Conservation (phyloP, 2,888 invertebrate species). For the Cephus rjabovi region DNA sequence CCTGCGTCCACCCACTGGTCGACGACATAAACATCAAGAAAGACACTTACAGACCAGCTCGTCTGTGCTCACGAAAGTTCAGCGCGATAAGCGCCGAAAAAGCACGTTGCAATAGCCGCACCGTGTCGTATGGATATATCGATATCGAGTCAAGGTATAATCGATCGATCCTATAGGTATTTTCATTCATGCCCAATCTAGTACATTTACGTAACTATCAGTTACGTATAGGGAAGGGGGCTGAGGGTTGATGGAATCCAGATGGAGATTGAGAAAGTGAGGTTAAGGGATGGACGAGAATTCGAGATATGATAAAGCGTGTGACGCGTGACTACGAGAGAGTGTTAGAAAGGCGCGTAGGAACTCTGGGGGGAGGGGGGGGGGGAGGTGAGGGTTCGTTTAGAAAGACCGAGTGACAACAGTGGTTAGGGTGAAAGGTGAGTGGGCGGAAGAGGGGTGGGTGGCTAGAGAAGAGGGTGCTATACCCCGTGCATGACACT, state of each 20-base stretch:
- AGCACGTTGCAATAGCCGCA: neutral
- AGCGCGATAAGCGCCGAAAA: neutral
- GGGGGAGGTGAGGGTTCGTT: neutral
- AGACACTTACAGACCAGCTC: conserved; percentile 13
- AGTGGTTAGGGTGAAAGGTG: neutral
- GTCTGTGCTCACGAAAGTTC: conserved; percentile 20
- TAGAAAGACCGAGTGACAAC: neutral
- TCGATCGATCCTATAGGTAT: neutral
- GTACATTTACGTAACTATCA: neutral
- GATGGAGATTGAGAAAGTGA: neutral
- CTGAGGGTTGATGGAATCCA: neutral
- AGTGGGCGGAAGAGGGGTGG: neutral
- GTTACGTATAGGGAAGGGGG: neutral
- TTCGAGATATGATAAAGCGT: neutral
- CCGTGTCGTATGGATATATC: neutral
- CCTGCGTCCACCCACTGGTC: neutral
- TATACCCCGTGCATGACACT: neutral
- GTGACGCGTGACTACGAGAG: neutral
- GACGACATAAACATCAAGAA: neutral
- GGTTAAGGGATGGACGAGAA: neutral
- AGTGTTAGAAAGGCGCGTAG: neutral
- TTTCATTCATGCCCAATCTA: neutral
- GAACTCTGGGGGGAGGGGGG: too few species aligned
- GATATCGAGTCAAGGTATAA: neutral
- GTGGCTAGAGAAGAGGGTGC: neutral